Conservation (phyloP, 2,797 vertebrate species). For the Bucorvus abyssinicus region DNA sequence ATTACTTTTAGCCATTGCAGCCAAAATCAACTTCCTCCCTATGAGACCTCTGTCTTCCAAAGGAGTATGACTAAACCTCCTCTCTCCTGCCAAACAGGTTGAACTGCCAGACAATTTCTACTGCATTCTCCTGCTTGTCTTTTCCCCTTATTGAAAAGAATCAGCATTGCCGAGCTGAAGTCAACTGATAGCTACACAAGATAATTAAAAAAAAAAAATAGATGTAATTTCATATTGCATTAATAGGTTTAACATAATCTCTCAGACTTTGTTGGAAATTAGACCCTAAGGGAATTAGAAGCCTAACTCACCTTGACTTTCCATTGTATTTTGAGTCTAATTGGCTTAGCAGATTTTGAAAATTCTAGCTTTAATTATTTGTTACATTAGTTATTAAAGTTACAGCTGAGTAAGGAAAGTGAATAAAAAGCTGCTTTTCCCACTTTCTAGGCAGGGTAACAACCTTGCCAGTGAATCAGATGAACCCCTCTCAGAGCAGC, state of each 20-base stretch:
- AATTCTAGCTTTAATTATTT: slow-evolving; percentile 43
- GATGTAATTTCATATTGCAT: slow-evolving; percentile 46
- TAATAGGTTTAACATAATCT: slow-evolving; percentile 54
- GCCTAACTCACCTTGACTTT: slow-evolving; percentile 63
- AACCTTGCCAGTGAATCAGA: neutral
- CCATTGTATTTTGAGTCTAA: slow-evolving; percentile 53
- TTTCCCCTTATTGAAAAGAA: neutral
- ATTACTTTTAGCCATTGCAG: neutral
- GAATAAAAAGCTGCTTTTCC: neutral
- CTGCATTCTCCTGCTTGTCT: neutral
- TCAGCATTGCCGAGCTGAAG: neutral
- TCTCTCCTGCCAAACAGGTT: neutral
- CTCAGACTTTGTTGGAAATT: slow-evolving; percentile 52
- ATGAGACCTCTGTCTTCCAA: neutral
- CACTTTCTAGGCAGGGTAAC: neutral
- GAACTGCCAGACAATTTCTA: neutral
- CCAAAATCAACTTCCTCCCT: neutral
- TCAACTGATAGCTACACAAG: slow-evolving; percentile 34
- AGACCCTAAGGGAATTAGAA: slow-evolving; percentile 49
- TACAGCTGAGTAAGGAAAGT: slow-evolving; percentile 1
- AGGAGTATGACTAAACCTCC: neutral
- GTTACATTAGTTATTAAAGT: slow-evolving; percentile 17
- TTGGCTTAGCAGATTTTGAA: slow-evolving; percentile 52
- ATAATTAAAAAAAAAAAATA: slow-evolving; percentile 37
- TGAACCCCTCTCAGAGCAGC: neutral